Conservation (phyloP, 2,113 vertebrate genomes). For the Tilapia sparmanii region DNA sequence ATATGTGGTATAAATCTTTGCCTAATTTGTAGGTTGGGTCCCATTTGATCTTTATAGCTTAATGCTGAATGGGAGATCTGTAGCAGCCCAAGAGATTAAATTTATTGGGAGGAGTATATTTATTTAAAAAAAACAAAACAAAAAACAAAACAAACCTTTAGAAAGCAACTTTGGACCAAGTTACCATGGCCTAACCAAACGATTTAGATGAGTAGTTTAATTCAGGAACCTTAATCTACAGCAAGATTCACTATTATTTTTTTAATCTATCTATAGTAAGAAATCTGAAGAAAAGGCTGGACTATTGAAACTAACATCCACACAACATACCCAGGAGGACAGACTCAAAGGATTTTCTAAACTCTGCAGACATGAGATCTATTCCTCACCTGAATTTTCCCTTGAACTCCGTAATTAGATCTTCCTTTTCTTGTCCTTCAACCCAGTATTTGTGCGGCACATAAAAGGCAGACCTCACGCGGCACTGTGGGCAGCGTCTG, state of each 20-base stretch:
- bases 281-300: not conserved
- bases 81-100: fast-evolving
- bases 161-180: not conserved
- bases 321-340: not conserved
- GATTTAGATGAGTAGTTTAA: not conserved
- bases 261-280: fast-evolving
- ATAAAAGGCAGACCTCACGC: constrained; percentile 81
- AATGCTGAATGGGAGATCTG: not conserved
- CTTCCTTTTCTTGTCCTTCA: constrained; percentile 71
- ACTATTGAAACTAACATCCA: not conserved
- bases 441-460: constrained; percentile 87
- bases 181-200: not conserved
- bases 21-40: not conserved
- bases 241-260: not conserved
- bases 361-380: not conserved
- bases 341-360: fast-evolving
- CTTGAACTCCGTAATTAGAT: constrained; percentile 77
- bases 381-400: constrained; percentile 72
- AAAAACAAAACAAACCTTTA: not conserved
- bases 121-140: not conserved
- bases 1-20: not conserved
- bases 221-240: not conserved
- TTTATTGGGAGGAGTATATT: not conserved
- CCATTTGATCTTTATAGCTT: not conserved
- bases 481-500: constrained; percentile 86